These are phyloP conservation scores for Volucella inflata DNA, from an alignment of 2,888 invertebrate species.

Conservation along the genomic window DNA sequence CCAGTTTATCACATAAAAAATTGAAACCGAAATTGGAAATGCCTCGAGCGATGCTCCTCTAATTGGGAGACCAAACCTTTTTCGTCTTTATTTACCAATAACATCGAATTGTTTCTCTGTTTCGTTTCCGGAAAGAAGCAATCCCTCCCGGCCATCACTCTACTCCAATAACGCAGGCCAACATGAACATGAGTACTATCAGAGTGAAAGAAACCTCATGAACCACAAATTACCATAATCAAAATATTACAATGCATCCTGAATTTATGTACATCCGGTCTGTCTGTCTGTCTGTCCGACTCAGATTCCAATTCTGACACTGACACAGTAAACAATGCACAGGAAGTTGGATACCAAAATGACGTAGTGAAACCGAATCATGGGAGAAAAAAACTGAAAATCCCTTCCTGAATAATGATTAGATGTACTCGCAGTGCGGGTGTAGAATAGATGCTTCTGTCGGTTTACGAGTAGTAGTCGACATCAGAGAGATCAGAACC, in stretches of 20 bases:
- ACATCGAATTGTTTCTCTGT: conserved; percentile 46
- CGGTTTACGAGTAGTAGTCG: conserved; percentile 9
- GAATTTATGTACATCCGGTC: conserved; percentile 59
- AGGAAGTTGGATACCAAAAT: conserved; percentile 41
- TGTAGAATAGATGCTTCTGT: conserved; percentile 3
- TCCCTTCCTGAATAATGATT: conserved; percentile 65
- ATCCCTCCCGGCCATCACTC: conserved; percentile 8
- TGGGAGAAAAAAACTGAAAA: conserved; percentile 37
- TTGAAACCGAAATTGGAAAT: conserved; percentile 39
- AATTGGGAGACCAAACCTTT: conserved; percentile 56
- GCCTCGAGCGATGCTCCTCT: conserved; percentile 23
- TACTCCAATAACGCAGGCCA: background rate
- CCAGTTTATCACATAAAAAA: background rate
- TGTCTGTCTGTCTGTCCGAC: conserved; percentile 1
- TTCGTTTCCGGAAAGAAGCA: conserved; percentile 7
- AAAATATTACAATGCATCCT: conserved; percentile 70
- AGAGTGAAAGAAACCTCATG: background rate
- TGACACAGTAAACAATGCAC: conserved; percentile 60
- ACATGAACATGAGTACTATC: background rate
- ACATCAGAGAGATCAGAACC: conserved; percentile 3
- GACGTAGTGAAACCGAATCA: background rate
- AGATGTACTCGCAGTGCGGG: conserved; percentile 43
- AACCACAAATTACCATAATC: conserved; percentile 66
- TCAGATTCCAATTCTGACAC: too few relatives aligned
- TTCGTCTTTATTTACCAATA: conserved; percentile 43